Percentiles rank a stretch among this genome's conserved stretches.
Conservation (phyloP, 2,797 vertebrate species). For the Helarctos malayanus region DNA sequence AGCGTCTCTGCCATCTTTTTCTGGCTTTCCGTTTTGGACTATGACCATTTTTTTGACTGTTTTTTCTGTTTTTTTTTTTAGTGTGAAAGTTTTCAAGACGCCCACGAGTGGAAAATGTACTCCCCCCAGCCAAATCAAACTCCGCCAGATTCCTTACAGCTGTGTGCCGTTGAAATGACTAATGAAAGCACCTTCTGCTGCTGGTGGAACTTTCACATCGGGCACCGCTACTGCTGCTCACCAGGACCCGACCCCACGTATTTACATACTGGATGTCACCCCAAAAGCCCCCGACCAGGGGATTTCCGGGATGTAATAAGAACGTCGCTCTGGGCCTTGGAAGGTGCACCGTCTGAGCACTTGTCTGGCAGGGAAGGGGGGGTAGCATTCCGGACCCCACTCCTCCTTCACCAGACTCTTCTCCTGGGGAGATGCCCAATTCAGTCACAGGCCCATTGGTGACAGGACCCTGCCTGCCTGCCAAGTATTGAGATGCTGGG, state of each 20-base stretch:
- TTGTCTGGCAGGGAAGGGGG: not conserved
- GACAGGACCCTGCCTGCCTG: not conserved
- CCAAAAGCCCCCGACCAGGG: slow-evolving; percentile 65
- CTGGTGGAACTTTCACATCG: slow-evolving; percentile 45
- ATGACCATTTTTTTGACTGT: not conserved
- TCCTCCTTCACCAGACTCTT: not conserved
- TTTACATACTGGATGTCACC: slow-evolving; percentile 73
- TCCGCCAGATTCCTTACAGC: slow-evolving; percentile 9
- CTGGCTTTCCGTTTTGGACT: slow-evolving; percentile 45
- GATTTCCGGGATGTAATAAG: slow-evolving; percentile 61
- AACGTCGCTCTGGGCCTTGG: slow-evolving; percentile 8
- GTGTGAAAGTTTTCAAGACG: slow-evolving; percentile 61
- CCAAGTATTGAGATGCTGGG: not conserved
- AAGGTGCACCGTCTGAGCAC: not conserved
- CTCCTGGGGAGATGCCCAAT: not conserved
- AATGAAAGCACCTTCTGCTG: slow-evolving; percentile 47
- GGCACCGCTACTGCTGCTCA: not conserved
- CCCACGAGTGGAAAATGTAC: slow-evolving; percentile 64
- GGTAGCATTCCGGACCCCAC: not conserved
- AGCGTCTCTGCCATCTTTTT: not conserved
- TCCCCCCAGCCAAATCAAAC: not conserved
- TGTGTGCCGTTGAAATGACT: slow-evolving; percentile 64
- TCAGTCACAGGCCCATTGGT: not conserved
- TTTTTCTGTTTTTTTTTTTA: not conserved
- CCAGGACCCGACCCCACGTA: not conserved